Conservation (phyloP, 2,888 invertebrate species). For the Tetheella fluctuosa region DNA sequence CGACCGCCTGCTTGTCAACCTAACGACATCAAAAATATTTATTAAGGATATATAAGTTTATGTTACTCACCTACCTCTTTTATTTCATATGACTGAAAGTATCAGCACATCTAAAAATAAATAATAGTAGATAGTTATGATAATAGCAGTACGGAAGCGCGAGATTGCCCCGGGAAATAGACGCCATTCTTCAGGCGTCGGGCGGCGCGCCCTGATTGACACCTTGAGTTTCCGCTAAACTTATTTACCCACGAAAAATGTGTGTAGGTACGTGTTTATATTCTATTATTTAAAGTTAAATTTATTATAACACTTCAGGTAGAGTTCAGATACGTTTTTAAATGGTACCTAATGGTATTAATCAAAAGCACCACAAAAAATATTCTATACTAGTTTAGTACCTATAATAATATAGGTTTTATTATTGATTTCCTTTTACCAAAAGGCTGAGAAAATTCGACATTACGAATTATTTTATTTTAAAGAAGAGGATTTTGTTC, state of each 20-base stretch:
- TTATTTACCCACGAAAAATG: constrained; percentile 33
- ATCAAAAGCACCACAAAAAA: too few species aligned
- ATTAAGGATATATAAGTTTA: too few species aligned
- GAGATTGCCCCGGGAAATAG: constrained; percentile 69
- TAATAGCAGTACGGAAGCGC: constrained; percentile 64
- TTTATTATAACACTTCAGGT: neutral
- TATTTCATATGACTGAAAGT: neutral
- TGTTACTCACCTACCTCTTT: too few species aligned
- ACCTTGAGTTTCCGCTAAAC: constrained; percentile 47
- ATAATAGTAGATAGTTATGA: constrained; percentile 62
- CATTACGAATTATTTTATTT: too few species aligned
- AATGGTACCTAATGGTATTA: too few species aligned
- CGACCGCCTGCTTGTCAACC: too few species aligned
- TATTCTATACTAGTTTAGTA: too few species aligned
- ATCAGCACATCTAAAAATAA: constrained; percentile 35
- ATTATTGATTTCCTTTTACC: too few species aligned
- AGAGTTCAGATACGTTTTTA: too few species aligned
- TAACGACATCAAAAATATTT: too few species aligned
- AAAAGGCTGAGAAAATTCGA: too few species aligned
- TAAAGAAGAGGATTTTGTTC: neutral
- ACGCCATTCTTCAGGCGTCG: constrained; percentile 60
- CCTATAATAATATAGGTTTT: too few species aligned
- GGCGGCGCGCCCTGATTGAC: constrained; percentile 54
- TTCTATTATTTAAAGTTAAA: neutral
- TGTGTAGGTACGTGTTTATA: constrained; percentile 22